A percentile compares a stretch with the other conserved stretches of the same genome.
Conservation (phyloP, 2,888 invertebrate genomes). For the Deilephila porcellus region DNA sequence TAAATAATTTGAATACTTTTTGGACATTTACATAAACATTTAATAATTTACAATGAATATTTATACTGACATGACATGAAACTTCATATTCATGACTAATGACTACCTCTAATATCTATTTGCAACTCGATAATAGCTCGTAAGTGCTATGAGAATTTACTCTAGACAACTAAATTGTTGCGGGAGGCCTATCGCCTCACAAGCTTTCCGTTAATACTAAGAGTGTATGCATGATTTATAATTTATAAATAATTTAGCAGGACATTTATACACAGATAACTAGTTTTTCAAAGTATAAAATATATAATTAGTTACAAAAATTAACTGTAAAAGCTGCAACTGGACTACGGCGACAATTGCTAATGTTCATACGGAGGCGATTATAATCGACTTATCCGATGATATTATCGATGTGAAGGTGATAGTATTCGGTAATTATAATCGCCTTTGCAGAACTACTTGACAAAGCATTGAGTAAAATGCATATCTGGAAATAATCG, state of each 20-base stretch:
- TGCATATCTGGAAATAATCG: constrained; percentile 75
- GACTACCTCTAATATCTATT: constrained; percentile 80
- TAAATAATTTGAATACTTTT: constrained; percentile 86
- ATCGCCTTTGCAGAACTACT: constrained; percentile 28
- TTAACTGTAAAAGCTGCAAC: constrained; percentile 57
- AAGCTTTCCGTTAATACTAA: constrained; percentile 78
- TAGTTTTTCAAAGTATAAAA: constrained; percentile 70
- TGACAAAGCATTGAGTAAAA: constrained; percentile 68
- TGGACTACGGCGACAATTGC: constrained; percentile 60
- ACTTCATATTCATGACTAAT: constrained; percentile 81
- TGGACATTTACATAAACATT: constrained; percentile 86
- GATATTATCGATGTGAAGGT: background rate
- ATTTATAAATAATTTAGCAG: constrained; percentile 80
- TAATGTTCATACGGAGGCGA: constrained; percentile 6
- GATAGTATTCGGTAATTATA: background rate
- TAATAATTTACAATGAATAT: constrained; percentile 85
- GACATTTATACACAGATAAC: constrained; percentile 76
- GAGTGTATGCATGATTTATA: constrained; percentile 84
- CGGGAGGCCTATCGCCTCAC: constrained; percentile 74
- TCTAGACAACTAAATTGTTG: constrained; percentile 79
- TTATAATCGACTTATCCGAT: constrained; percentile 29
- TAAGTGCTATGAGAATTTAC: constrained; percentile 82
- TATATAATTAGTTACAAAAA: constrained; percentile 59
- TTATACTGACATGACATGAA: constrained; percentile 84
- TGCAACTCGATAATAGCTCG: constrained; percentile 79